Evolutionary conservation across 2,797 vertebrate species (phyloP), one percentile per base, ranked within the genome.

Genomic region (Melanotaenia trifasciata): DNA sequence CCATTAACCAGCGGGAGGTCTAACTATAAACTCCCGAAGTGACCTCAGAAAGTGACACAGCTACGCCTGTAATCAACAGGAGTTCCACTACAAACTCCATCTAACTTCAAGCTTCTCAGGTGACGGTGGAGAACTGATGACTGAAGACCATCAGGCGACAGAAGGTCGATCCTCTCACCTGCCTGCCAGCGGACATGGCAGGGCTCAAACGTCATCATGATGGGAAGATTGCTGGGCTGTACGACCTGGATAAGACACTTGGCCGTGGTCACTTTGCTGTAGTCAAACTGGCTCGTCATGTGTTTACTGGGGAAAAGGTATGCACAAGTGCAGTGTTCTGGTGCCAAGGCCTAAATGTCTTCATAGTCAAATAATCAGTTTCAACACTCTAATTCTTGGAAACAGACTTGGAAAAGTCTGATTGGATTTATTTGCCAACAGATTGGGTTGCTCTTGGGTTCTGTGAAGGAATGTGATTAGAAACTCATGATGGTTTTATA

Each of bases 181-280:
- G 30, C 47, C 83, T 57, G 28, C 63, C 66, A 57, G 76, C 80
- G 74, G 84, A 92, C 91, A 99, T 99, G 98, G 97, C 98, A 57
- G 97, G 96, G 77, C 96, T 98, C 91, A 99, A 99, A 89, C 95
- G 97, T 53, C 97, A 97, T 50, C 98, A 96, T 43, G 98, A 99
- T 67, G 98, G 98, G 57, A 99, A 99, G 94, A 98, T 99, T 38
- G 98, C 98, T 2, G 98, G 98, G 76, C 94, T 99, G 62, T 99
- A 99, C 10, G 97, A 99, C 89, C 93, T 99, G 94, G 98, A 99
- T 94, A 99, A 99, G 93, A 99, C 98, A 47, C 90, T 99, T 91
- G 98, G 98, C 40, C 96, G 98, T 14, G 98, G 98, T 58, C 98
- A 99, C 80, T 99, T 99, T 78, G 98, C 98, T 16, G 98, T 99